Conservation (phyloP, 2,113 vertebrate genomes). For the Calonectris borealis region DNA sequence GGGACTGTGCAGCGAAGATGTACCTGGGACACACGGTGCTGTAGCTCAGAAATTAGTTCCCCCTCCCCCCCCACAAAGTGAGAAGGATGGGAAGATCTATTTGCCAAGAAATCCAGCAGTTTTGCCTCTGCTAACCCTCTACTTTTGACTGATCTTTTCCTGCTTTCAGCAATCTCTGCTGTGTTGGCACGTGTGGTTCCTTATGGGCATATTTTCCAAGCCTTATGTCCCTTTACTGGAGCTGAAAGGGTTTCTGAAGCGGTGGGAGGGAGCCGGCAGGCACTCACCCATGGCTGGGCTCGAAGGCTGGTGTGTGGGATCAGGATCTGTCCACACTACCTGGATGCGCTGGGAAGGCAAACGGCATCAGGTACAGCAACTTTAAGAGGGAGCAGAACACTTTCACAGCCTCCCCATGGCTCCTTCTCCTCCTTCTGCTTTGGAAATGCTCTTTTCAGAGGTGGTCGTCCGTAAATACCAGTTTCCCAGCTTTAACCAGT, state of each 20-base stretch:
- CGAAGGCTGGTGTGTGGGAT: rapidly evolving
- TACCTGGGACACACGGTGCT: not conserved
- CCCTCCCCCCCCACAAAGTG: not conserved
- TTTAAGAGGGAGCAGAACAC: not conserved
- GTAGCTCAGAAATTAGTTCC: not conserved
- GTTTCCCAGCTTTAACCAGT: not conserved
- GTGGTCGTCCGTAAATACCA: not conserved
- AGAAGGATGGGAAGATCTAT: not conserved
- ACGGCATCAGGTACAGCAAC: not conserved
- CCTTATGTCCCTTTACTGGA: not conserved
- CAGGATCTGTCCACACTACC: rapidly evolving
- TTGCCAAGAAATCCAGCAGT: not conserved
- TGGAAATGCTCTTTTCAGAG: not conserved
- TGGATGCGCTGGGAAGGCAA: not conserved
- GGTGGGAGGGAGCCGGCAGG: not conserved
- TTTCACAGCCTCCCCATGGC: not conserved
- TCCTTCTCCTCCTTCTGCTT: not conserved
- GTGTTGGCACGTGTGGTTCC: not conserved
- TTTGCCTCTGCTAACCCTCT: not conserved
- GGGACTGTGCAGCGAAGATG: not conserved
- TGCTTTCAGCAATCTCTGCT: not conserved
- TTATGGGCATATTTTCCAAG: not conserved
- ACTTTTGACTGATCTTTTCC: not conserved
- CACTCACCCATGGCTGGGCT: not conserved
- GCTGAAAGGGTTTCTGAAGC: not conserved